These are phyloP conservation scores for Pleuronectes platessa DNA, from an alignment of 2,113 vertebrate species.

Conservation along the genomic window DNA sequence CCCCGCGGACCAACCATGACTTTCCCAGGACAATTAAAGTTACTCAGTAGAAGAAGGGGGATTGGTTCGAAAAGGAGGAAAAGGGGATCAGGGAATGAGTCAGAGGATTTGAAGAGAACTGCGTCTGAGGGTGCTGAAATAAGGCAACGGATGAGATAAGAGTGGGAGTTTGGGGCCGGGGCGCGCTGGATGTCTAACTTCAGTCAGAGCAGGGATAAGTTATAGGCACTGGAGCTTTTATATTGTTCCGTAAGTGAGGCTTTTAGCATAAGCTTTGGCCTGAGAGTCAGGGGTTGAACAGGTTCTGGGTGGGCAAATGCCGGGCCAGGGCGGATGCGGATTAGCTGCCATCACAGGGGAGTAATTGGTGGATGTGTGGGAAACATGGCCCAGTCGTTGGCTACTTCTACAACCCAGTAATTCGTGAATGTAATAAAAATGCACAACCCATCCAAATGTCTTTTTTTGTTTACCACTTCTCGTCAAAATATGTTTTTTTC, in stretches of 20 bases:
- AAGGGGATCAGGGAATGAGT: constrained; percentile 64
- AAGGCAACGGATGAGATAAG: constrained; percentile 56
- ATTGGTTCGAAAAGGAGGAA: constrained; percentile 62
- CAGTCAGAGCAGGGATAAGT: constrained; percentile 41
- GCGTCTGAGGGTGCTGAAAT: constrained; percentile 48
- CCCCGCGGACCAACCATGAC: constrained; percentile 84
- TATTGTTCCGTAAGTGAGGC: constrained; percentile 48
- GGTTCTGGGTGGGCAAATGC: constrained; percentile 69
- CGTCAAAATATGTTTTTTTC: not conserved
- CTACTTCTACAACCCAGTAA: constrained; percentile 78
- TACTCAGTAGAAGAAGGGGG: constrained; percentile 86
- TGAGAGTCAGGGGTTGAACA: constrained; percentile 28
- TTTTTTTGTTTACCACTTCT: constrained; percentile 5
- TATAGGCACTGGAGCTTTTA: constrained; percentile 52
- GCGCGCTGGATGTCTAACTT: constrained; percentile 44
- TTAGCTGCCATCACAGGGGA: constrained; percentile 83
- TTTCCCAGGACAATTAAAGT: constrained; percentile 99
- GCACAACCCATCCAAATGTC: not conserved
- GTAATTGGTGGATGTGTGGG: constrained; percentile 70
- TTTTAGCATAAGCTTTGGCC: constrained; percentile 54
- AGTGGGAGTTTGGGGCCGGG: constrained; percentile 46
- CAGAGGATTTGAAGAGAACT: constrained; percentile 66
- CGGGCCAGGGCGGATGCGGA: constrained; percentile 74
- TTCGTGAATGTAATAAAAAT: constrained; percentile 54
- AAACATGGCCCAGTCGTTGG: constrained; percentile 63